Evolutionary conservation across 1,140 invertebrate species (phyloP), one percentile per base, ranked within the genome.

Genomic region (Lepidotrigona ventralis): DNA sequence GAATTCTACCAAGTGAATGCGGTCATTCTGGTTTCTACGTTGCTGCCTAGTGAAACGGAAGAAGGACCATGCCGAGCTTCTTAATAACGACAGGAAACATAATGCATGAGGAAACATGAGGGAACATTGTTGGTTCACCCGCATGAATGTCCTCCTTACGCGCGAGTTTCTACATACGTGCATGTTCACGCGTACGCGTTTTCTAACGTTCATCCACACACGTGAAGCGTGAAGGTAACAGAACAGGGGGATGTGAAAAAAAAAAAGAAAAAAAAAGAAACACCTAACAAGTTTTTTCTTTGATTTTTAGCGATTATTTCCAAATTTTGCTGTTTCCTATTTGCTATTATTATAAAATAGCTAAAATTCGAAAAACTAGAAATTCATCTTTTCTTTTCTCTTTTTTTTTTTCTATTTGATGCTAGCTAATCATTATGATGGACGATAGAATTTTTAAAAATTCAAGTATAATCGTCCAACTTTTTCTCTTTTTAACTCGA

Each of bases 91-190:
- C 19, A 69, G 80, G 80, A 78, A 88, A 88, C 66, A 64, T 73
- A 85, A 88, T 79, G 84, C 76, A n/a, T n/a, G n/a, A n/a, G 60
- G 68, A 79, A 77, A 87, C 70, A 81, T 86, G 73, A 79, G 74
- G 77, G 80, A 77, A 88, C 72, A 83, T 88, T 88, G 84, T 88
- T 56, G 75, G 71, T 46, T 70, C 78, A 12, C 87, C 85, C 86
- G 86, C 83, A 87, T 87, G 26, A 70, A 12, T 81, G 63, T 68
- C 53, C 84, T 56, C 26, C 60, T 85, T 72, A 23, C 54, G 64
- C 56, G 54, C 29, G 26, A 69, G 21, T 39, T 33, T 29, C 66
- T 80, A 51, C n/a, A n/a, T 19, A n/a, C 19, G 39, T n/a, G n/a
- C 51, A 15, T 56, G 71, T 75, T 82, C 73, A 33, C 64, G 64